Percentiles rank a stretch among this genome's conserved stretches.
phyloP scores from a whole-genome alignment of 2,113 vertebrate genomes.

The Ictalurus furcatus region DNA sequence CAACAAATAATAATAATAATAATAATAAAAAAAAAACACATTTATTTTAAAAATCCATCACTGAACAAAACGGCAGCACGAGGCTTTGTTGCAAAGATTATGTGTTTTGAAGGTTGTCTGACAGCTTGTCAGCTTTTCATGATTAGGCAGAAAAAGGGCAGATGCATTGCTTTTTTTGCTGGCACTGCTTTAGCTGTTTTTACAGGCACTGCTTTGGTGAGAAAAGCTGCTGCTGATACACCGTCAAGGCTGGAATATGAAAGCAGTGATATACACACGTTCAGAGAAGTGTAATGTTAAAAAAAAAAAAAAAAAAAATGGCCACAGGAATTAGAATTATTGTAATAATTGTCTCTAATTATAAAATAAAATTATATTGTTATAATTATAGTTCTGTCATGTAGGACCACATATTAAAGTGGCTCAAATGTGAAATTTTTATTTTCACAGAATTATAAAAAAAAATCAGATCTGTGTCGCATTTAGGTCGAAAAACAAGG shows the following conservation, averaged over 20 bases:
- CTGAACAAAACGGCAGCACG: background rate
- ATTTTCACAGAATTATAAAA: background rate
- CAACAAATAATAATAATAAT: background rate
- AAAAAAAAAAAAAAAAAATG: background rate
- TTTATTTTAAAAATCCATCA: background rate
- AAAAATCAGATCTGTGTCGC: background rate
- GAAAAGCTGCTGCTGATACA: background rate
- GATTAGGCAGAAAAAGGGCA: background rate
- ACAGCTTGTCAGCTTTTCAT: constrained; percentile 21
- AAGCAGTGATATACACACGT: background rate
- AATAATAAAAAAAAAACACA: background rate
- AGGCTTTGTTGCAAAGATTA: background rate
- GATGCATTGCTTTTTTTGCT: background rate
- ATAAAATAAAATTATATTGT: too few species aligned
- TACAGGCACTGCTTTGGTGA: background rate
- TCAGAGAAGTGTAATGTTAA: background rate
- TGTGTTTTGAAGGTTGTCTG: background rate
- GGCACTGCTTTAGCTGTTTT: background rate
- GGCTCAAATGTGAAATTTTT: background rate
- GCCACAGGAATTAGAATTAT: background rate
- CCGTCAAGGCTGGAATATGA: background rate
- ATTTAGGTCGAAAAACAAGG: background rate
- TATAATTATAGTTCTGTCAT: background rate
- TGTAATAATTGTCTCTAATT: too few species aligned
- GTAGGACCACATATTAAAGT: background rate